Base-by-base conservation (phyloP, 2,797 vertebrate genomes). In the Ceryle rudis region DNA sequence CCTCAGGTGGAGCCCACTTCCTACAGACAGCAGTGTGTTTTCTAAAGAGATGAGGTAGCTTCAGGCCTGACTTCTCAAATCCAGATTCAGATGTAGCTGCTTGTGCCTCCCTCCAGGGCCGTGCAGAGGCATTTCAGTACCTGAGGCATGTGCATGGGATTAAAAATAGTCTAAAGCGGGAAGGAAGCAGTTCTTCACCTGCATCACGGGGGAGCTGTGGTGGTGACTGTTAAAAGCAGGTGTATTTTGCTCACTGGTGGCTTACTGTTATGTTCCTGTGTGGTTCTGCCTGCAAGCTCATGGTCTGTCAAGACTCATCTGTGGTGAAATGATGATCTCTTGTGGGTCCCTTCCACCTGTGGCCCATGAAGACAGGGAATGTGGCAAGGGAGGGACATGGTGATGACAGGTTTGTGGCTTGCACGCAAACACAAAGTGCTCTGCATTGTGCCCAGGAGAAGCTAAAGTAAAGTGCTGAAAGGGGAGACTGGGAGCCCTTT, bases 341-440 rank as follows among this genome's bases (percentile, higher is more conserved):
- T 14, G 28, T 12, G 35, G 23, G 11, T 71, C 28, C 35, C 37
- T 66, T 81, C 66, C 57, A 37, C 13, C 91, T 39, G 58, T 72
- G 51, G 46, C n/a, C 65, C 25, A 2, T 8, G 28, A 37, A 31
- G 54, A 41, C 12, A 5, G 57, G 54, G 4, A 66, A 25, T 4
- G 33, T 25, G 80, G 14, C 17, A 18, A 31, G 26, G 39, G 41
- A 51, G 26, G 21, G 21, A 22, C 35, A 1, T 0, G 1, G 25
- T 51, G 37, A 41, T 23, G 39, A 19, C 33, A 26, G 26, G 51
- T 62, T 14, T 5, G 0, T 6, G 61, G 66, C 55, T 67, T 10
- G 69, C 1, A 9, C 2, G 1, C 0, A 0, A 39, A 10, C 2
- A 1, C 0, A 0, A n/a, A 5, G 47, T 10, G 46, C 66, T 12